Evolutionary conservation across 2,113 vertebrate genomes (phyloP), one percentile per base, ranked within the genome.

Genomic region (Ancistrus triradiatus): DNA sequence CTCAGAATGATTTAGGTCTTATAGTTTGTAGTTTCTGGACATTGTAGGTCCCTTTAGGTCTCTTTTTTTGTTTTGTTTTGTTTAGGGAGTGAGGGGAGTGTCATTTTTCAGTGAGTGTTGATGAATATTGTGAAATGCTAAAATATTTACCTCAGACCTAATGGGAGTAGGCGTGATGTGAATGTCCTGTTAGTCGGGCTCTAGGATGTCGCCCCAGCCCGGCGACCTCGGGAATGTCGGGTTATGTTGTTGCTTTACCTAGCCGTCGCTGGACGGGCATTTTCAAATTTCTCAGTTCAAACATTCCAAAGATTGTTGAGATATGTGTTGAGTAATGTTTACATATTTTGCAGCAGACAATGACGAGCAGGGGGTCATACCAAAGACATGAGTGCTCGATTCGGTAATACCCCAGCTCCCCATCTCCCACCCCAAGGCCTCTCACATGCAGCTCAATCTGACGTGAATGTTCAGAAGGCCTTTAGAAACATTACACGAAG

Each of bases 21-120:
- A 76, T 87, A 86, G 80, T 77, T 19, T 1, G 59, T 90, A 87
- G 85, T 18, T 73, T 46, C 75, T 66, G 78, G 81, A 85, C 81
- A 78, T 83, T 3, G 86, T 94, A 92, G 91, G 89, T 95, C 89
- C 84, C 83, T 78, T 60, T 78, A 88, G 89, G 90, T 79, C 83
- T 89, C 84, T 77, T 74, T 88, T 77, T 87, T 77, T 52, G 85
- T 81, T 85, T 84, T 59, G 22, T 37, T 25, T 66, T 19, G 4
- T 6, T 25, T n/a, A 63, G 3, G 22, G 55, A 22, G 50, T 51
- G 65, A 53, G 50, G 51, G 59, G 58, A 61, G 61, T 27, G 88
- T 88, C 85, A 79, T 85, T 91, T 88, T 49, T 91, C 7, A 85
- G 90, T 89, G 89, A 86, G 84, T 85, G 73, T 73, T 66, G 73